These are phyloP conservation scores for Diadophis punctatus DNA, from an alignment of 2,113 vertebrate species.

Conservation along the genomic window DNA sequence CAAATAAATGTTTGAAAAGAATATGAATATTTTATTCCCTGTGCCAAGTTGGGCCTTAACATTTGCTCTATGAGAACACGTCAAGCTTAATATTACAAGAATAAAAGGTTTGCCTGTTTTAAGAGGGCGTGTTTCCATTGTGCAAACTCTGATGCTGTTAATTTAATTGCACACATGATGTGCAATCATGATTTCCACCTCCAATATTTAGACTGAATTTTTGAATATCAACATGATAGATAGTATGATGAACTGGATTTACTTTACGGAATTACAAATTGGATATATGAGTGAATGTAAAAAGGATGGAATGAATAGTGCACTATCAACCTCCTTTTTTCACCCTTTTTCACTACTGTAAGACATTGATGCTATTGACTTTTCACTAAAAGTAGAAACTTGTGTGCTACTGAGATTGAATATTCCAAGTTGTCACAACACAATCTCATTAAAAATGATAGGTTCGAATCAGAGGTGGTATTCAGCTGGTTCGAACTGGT, in stretches of 20 bases:
- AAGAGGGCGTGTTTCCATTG: neutral
- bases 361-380: neutral
- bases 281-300: neutral
- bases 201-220: neutral
- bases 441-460: neutral
- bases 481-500: too few relatives aligned
- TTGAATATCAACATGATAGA: neutral
- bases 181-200: neutral
- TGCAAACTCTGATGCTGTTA: neutral
- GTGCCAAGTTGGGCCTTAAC: conserved; percentile 39
- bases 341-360: neutral
- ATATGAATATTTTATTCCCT: conserved; percentile 53
- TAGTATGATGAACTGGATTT: neutral
- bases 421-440: neutral
- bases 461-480: neutral
- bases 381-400: neutral
- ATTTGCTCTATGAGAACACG: conserved; percentile 43
- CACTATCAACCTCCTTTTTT: neutral
- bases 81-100: neutral
- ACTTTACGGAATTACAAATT: neutral
- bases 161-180: neutral
- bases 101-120: neutral
- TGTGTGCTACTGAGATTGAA: neutral
- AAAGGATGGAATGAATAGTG: neutral
- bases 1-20: conserved; percentile 65